Conservation (phyloP, 2,888 invertebrate species). For the Macrophya annulata region DNA sequence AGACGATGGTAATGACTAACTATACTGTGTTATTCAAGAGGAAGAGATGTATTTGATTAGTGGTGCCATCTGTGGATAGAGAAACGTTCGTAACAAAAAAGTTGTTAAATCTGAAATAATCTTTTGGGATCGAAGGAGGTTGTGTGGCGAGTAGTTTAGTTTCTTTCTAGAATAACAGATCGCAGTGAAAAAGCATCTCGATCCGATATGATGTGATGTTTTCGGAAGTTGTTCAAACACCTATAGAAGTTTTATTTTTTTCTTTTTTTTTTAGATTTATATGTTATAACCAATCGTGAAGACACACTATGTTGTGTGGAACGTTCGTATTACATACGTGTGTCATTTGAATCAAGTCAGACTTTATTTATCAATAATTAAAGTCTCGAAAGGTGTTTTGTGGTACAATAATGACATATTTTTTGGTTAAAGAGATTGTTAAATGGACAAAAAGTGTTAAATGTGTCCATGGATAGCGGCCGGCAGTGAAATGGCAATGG, state of each 20-base stretch:
- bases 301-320: constrained; percentile 56
- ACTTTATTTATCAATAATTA: constrained; percentile 67
- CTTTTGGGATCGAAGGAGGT: not conserved
- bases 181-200: constrained; percentile 13
- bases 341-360: constrained; percentile 67
- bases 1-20: not conserved
- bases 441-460: constrained; percentile 70
- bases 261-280: constrained; percentile 38
- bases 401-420: constrained; percentile 69
- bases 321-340: constrained; percentile 60
- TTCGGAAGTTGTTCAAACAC: constrained; percentile 50
- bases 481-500: constrained; percentile 80
- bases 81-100: not conserved
- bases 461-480: constrained; percentile 72
- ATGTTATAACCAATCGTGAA: constrained; percentile 56
- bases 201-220: constrained; percentile 30
- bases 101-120: constrained; percentile 3
- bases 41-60: not conserved
- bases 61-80: constrained; percentile 19
- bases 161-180: constrained; percentile 42
- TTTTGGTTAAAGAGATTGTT: constrained; percentile 64
- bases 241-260: constrained; percentile 45
- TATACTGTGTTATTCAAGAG: not conserved
- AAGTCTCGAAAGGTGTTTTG: constrained; percentile 68
- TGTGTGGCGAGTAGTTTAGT: constrained; percentile 19